Percentiles rank a stretch among this genome's conserved stretches.
Conservation (phyloP, 2,113 vertebrate genomes). For the Macroglossus sobrinus region DNA sequence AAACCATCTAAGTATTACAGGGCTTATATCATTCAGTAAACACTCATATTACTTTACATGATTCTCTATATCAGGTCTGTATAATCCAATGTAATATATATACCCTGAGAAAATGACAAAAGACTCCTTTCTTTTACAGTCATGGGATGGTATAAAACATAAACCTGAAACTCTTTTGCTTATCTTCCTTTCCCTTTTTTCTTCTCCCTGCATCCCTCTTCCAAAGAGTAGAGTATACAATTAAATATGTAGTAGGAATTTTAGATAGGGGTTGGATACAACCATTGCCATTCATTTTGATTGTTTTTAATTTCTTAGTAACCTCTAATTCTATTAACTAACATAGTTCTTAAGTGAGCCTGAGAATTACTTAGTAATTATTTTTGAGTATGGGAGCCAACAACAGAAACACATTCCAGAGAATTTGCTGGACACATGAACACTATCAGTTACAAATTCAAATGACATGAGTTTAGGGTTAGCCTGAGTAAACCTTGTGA, state of each 20-base stretch:
- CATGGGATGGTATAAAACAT: background rate
- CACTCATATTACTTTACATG: background rate
- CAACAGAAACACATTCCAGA: background rate
- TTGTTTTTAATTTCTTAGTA: background rate
- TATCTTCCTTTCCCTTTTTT: background rate
- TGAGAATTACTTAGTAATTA: conserved; percentile 26
- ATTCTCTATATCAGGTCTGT: background rate
- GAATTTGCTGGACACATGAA: background rate
- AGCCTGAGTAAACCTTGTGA: background rate
- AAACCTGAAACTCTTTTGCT: background rate
- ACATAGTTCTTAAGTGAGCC: background rate
- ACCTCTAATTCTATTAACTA: background rate
- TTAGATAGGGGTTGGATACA: background rate
- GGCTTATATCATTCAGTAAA: background rate
- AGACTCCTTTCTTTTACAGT: background rate
- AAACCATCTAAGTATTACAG: background rate
- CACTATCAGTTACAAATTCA: background rate
- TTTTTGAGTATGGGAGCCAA: background rate
- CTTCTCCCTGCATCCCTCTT: background rate
- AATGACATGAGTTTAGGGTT: background rate
- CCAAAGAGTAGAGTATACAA: background rate
- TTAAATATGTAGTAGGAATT: background rate
- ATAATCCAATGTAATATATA: background rate
- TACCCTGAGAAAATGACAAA: background rate
- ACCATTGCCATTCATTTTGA: background rate